Evolutionary conservation across 2,888 invertebrate species (phyloP).

Genomic region (Mesodorylaimus sp.): DNA sequence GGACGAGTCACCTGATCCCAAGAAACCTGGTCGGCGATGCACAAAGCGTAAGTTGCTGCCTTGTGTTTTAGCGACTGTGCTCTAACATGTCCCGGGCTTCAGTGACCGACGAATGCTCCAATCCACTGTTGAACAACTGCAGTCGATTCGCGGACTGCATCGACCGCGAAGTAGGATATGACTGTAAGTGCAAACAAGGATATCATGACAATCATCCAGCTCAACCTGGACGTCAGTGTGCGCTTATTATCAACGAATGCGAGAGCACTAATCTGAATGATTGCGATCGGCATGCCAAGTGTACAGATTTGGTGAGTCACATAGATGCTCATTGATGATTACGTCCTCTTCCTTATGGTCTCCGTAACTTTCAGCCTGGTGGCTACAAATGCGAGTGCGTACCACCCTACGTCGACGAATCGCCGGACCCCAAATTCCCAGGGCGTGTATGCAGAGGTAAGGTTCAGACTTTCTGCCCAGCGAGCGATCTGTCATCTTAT

Average conservation of each 20-base stretch:
- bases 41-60: slow-evolving; percentile 13
- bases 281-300: slow-evolving; percentile 24
- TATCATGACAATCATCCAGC: slow-evolving; percentile 25
- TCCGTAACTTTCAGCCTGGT: too few relatives aligned
- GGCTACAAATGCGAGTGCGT: slow-evolving; percentile 14
- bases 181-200: slow-evolving; percentile 20
- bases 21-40: slow-evolving; percentile 22
- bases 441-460: slow-evolving; percentile 19
- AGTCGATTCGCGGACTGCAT: slow-evolving; percentile 22
- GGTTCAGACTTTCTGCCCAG: too few relatives aligned
- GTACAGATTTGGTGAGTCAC: slow-evolving; percentile 22
- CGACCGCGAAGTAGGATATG: slow-evolving; percentile 22
- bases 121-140: slow-evolving; percentile 25
- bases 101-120: slow-evolving; percentile 18
- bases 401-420: slow-evolving; percentile 18
- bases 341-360: too few relatives aligned
- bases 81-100: neutral
- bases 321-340: too few relatives aligned
- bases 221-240: slow-evolving; percentile 24
- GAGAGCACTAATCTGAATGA: slow-evolving; percentile 22
- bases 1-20: slow-evolving; percentile 17
- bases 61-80: neutral
- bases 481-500: slow-evolving; percentile 15
- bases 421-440: slow-evolving; percentile 19
- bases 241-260: slow-evolving; percentile 14